phyloP scores from a whole-genome alignment of 2,888 invertebrate species.

The Orthosia gothica region DNA sequence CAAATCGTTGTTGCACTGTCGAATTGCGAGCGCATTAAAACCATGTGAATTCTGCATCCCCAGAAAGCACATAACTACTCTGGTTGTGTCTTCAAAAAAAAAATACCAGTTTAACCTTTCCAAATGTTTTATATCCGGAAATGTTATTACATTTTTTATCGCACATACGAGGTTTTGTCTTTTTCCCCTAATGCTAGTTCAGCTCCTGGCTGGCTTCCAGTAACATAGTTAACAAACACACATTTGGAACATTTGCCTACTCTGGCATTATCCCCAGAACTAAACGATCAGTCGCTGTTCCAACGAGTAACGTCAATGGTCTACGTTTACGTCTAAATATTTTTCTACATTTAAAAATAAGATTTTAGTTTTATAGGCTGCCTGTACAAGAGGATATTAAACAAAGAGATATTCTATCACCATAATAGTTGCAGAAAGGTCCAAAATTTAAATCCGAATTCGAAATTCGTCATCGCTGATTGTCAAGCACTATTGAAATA shows the following conservation, averaged over 20 bases:
- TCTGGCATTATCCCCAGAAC: conserved; percentile 12
- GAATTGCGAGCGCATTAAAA: too few relatives aligned
- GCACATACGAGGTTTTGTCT: not conserved
- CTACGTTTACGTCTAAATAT: conserved; percentile 1
- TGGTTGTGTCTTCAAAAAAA: too few relatives aligned
- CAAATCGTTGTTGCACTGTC: too few relatives aligned
- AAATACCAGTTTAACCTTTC: not conserved
- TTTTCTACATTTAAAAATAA: conserved; percentile 5
- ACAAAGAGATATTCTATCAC: too few relatives aligned
- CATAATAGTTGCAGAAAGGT: too few relatives aligned
- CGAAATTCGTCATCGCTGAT: too few relatives aligned
- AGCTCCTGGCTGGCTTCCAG: conserved; percentile 33
- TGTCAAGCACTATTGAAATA: too few relatives aligned
- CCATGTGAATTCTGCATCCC: too few relatives aligned
- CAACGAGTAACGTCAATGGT: conserved; percentile 16
- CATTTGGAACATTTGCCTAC: conserved; percentile 10
- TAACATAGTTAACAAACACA: not conserved
- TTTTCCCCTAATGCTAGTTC: not conserved
- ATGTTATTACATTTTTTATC: conserved; percentile 11
- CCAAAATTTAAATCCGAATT: too few relatives aligned
- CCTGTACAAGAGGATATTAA: not conserved
- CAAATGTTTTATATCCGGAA: not conserved
- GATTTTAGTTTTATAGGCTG: not conserved
- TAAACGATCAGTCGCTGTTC: conserved; percentile 17
- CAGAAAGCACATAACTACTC: too few relatives aligned